Base-by-base conservation (phyloP, 2,113 vertebrate species). In the Menidia beryllina region DNA sequence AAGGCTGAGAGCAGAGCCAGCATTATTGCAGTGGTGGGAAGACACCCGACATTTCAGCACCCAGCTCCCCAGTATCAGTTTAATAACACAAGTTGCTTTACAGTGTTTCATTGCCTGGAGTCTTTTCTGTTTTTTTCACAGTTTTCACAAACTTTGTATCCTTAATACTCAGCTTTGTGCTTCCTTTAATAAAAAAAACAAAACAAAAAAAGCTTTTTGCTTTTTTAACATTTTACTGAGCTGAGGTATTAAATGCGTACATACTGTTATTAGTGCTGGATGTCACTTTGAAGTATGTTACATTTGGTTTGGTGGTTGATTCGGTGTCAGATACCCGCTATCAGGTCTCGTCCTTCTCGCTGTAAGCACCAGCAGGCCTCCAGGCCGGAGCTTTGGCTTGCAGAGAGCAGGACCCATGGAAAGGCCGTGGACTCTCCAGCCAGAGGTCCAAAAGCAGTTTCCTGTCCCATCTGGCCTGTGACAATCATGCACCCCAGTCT, bases 181-280 rank as follows among this genome's bases (percentile, higher is more conserved):
- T 84, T 87, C 64, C 69, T 86, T 50, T 63, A 50, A 60, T 45
- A 51, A 17, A n/a, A 43, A 56, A 72, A 59, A 34, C 1, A 34
- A 34, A 34, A 34, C 7, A 34, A 4, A 5, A 34, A 34, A 45
- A 51, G 15, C 30, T 75, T 68, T 20, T 50, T 61, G 71, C 68
- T 83, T 62, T 34, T 23, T 72, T 68, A 36, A 73, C 52, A 59
- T 68, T 77, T 72, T 72, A 55, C 69, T 68, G 66, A 78, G 68
- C 69, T 63, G 53, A 64, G 59, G 12, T 56, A 57, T 66, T 62
- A 27, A 11, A 51, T 34, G 30, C 47, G 71, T 74, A 60, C 50
- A 81, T 52, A 69, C 50, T 53, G 45, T 81, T 69, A 9, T 59
- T 71, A 77, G 72, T 86, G 83, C 81, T 85, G 72, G 75, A 84